Evolutionary conservation across 2,113 vertebrate genomes (phyloP), one percentile per base, ranked within the genome.

Genomic region (Tetraodon nigroviridis): DNA sequence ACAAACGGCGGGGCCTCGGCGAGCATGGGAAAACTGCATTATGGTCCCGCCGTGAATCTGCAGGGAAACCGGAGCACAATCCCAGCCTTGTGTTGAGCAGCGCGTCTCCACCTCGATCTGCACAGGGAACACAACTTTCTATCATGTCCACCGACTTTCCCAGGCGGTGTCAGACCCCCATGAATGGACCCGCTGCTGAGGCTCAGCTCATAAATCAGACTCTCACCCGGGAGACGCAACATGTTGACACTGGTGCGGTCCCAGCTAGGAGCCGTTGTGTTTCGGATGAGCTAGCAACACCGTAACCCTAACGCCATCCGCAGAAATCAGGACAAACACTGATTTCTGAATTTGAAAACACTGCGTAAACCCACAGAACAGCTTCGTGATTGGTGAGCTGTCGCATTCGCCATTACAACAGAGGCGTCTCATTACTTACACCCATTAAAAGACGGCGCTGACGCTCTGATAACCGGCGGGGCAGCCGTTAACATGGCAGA

Each of bases 11-110:
- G 21, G 69, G 79, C 75, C 75, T 76, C 58, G 73, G 76, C 14
- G 66, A 84, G 84, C 88, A 83, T 86, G 86, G 86, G 89, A 88
- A 87, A 48, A 81, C 63, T 58, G 75, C 85, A 79, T 89, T 79
- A 82, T 70, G 67, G 80, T 53, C 68, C 60, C 32, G 52, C 48
- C 55, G 78, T 61, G 73, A 85, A 83, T 71, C 76, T 66, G 69
- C 54, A 6, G 40, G 58, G 75, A 55, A 70, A 71, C 75, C 56
- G 69, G 67, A 73, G 53, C 61, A 88, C 87, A 89, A 76, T 82
- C 64, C 72, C 50, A 67, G 75, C 78, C 79, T 84, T 86, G 79
- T 87, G 69, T 64, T 42, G 22, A 57, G 58, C 46, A 11, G 46
- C 8, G 17, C 58, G 51, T 58, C 55, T 59, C 57, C 12, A 42